Base-by-base conservation (phyloP, 1,140 invertebrate species). In the Fragariocoptes setiger region DNA sequence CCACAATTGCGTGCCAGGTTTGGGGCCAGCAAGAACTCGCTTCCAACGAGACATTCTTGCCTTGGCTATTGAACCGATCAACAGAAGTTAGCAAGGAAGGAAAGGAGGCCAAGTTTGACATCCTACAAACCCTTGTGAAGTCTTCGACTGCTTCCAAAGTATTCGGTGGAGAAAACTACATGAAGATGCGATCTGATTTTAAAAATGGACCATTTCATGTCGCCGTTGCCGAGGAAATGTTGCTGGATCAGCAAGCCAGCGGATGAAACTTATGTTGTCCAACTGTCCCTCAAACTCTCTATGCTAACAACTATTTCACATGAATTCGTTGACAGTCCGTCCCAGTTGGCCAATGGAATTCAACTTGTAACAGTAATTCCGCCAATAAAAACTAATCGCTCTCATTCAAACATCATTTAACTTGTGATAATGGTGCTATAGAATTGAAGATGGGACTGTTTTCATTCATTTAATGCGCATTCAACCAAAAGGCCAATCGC, bases 151-250 rank as follows among this genome's bases (percentile, higher is more conserved):
- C 55, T 2, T 22, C 53, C 1, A 51, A 60, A 19, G 62, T 69
- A 42, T 76, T 79, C 53, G 67, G 74, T 44, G 51, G 60, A 5
- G 59, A 60, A 35, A 68, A 62, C 4, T 61, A 65, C 42, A 49
- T 64, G 37, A 65, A 63, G 48, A 58, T 79, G 4, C 61, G 65
- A 41, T 58, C 63, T 14, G 76, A 68, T 55, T 64, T 70, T 3
- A 63, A 65, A 21, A 65, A 77, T 53, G 76, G 76, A 2, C 66
- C 74, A 16, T 72, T 71, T 48, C 69, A 65, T 56, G 59, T 74
- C 19, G 45, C 16, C 18, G 42, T 46, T n/a, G 43, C 45, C 2
- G 5, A 39, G 19, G 45, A 43, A 21, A 31, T 31, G 25, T n/a
- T 31, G n/a, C 8, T 31, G 25, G 25, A 31, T 31, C 8, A 31